Conservation (phyloP, 2,888 invertebrate genomes). For the Folsomia manolachei region DNA sequence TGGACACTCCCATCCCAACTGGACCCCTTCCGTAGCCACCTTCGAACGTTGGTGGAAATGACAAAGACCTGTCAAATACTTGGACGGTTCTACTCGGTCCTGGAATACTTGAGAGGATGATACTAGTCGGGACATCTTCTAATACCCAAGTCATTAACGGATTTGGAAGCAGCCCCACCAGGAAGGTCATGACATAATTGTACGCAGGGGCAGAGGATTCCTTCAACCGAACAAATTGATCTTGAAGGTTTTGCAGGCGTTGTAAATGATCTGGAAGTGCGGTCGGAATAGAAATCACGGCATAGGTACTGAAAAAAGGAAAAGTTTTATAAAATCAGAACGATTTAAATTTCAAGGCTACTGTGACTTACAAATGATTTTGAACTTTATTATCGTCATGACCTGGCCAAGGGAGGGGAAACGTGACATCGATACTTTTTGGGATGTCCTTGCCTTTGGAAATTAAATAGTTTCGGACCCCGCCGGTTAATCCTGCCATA, state of each 20-base stretch:
- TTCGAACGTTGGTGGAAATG: not conserved
- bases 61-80: not conserved
- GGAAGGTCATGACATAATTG: not conserved
- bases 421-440: not conserved
- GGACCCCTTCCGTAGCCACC: slow-evolving; percentile 6
- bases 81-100: not conserved
- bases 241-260: not conserved
- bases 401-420: slow-evolving; percentile 14
- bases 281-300: not conserved
- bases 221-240: not conserved
- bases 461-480: slow-evolving; percentile 9
- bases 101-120: slow-evolving; percentile 4
- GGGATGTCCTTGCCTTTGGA: not conserved
- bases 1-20: slow-evolving; percentile 10
- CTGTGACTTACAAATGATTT: slow-evolving; percentile 15
- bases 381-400: not conserved
- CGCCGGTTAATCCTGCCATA: not conserved
- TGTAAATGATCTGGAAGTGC: not conserved
- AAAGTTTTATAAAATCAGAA: no score
- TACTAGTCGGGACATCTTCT: not conserved
- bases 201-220: slow-evolving; percentile 1
- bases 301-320: slow-evolving; percentile 1
- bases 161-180: not conserved
- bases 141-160: not conserved
- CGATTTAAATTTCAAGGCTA: not conserved